Evolutionary conservation across 2,113 vertebrate genomes (phyloP), one percentile per base, ranked within the genome.

Genomic region (Dasyprocta punctata): DNA sequence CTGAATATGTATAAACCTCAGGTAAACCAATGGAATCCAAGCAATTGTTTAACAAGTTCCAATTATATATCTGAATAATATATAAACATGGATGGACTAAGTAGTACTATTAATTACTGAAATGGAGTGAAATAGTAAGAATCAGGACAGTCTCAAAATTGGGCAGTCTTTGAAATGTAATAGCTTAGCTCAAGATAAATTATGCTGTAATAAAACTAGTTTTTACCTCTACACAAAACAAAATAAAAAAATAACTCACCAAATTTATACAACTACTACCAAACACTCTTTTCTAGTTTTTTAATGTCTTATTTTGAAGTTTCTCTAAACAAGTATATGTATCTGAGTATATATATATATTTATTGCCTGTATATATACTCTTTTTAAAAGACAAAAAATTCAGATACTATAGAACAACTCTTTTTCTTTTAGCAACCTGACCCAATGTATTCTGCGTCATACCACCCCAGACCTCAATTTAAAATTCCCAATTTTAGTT

Each of bases 311-410:
- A 38, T 97, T 98, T 97, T 98, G 97, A 98, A 96, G 98, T 97
- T 98, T 98, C 67, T 97, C 96, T 94, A 86, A 98, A 94, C 96
- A 99, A 98, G 97, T 98, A 92, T 98, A 98, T 94, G 97, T 97
- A 97, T 92, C 96, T 97, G 95, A 98, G 98, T 90, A 98, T 96
- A 98, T 96, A 77, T 77, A 47, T 77, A 61, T 61, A 94, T 97
- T 97, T 98, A 98, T 98, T 98, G 98, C 97, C 97, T 91, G 3
- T 88, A 88, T 95, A 97, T 95, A 98, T 96, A 97, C 96, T 98
- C 97, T 98, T 97, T 98, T 99, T 98, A 98, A 99, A 99, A 98
- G 98, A 95, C 94, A 97, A 98, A 98, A 98, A 98, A 98, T 98
- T 98, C 98, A 98, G 97, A 96, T 96, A 95, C 85, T 95, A 97